Evolutionary conservation across 1,140 invertebrate genomes (phyloP).

Genomic region (Metopolophium dirhodum): DNA sequence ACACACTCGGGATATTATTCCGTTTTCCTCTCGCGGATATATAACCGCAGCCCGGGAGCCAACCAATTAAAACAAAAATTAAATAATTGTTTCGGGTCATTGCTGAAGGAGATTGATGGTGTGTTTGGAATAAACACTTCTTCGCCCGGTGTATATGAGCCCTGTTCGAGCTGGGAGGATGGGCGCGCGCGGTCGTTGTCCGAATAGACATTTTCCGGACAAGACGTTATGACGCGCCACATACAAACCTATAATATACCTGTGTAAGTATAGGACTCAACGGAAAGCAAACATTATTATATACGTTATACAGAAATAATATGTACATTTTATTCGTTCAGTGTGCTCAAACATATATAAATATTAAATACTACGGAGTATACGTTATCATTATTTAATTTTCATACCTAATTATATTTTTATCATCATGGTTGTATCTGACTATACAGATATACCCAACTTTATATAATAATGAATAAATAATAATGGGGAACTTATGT

Average conservation of each 20-base stretch:
- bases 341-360: neutral
- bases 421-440: too few species aligned
- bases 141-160: neutral
- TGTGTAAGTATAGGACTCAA: neutral
- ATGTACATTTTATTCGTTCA: neutral
- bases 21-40: slow-evolving; percentile 49
- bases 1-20: slow-evolving; percentile 52
- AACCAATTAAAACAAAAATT: slow-evolving; percentile 58
- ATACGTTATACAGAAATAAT: neutral
- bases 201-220: slow-evolving; percentile 36
- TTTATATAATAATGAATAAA: neutral
- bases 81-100: slow-evolving; percentile 58
- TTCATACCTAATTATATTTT: neutral
- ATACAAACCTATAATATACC: neutral
- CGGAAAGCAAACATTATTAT: neutral
- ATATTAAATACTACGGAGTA: neutral
- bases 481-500: neutral
- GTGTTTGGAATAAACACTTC: slow-evolving; percentile 49
- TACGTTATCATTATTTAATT: neutral
- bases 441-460: too few species aligned
- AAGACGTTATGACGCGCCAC: neutral
- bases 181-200: neutral
- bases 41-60: slow-evolving; percentile 47
- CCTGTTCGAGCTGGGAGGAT: neutral
- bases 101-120: slow-evolving; percentile 56